Base-by-base conservation (phyloP, 2,888 invertebrate species). In the Argynnis bischoffii region DNA sequence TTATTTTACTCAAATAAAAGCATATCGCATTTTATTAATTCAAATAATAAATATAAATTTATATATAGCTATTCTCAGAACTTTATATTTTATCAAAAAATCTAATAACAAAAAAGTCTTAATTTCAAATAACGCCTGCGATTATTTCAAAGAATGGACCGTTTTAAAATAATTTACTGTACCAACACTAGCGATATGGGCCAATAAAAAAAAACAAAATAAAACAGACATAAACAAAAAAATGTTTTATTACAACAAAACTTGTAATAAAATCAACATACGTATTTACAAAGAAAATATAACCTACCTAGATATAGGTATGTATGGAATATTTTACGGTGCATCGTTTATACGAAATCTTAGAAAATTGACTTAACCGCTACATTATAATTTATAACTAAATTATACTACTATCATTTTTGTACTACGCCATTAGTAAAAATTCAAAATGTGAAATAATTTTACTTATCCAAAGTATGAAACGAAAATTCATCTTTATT, bases 261-360 rank as follows among this genome's bases (percentile, higher is more conserved):
- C 54, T 59, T 47, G 83, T 89, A 88, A 89, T 89, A 81, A 76
- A 73, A 74, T 68, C 66, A 70, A 75, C 80, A 77, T 86, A 89
- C 86, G 84, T 85, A 74, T 74, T 64, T 72, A 64, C 64, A 89
- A 87, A 70, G 64, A 64, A 51, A 71, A 57, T 51, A 61, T 55
- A 61, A 81, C 78, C 81, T 80, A 79, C n/a, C n/a, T n/a, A n/a
- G n/a, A n/a, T n/a, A n/a, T n/a, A n/a, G n/a, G n/a, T 72, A 76
- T 69, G 75, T 76, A 80, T 77, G 78, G 79, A 80, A 79, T 78
- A 74, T 71, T 77, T 76, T 73, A 74, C 73, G 74, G 76, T 79
- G 78, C 78, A 75, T 64, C 72, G 72, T 75, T 75, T 78, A 76
- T 70, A 74, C 75, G 76, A 76, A n/a, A 77, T 75, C 72, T 77